A percentile compares a stretch with the other conserved stretches of the same genome.
Conservation (phyloP, 2,113 vertebrate species). For the Mungos mungo region DNA sequence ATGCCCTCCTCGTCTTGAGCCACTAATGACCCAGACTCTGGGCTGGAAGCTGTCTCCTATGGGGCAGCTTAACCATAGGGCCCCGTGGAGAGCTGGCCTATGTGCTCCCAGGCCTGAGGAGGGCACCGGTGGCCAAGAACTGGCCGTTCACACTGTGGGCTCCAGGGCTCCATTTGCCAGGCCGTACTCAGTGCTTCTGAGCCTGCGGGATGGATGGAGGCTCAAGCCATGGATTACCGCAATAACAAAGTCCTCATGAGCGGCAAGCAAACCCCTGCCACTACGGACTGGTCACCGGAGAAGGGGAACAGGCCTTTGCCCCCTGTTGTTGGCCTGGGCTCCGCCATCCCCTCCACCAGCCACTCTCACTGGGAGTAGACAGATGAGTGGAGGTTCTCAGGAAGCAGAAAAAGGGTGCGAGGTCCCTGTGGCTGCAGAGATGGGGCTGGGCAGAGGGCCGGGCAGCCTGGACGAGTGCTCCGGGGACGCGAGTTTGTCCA, state of each 20-base stretch:
- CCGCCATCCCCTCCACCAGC: not conserved
- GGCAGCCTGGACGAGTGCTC: not conserved
- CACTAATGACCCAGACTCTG: not conserved
- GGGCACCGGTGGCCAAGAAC: no score
- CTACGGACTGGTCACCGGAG: not conserved
- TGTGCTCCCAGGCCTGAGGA: not conserved
- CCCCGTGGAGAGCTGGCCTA: not conserved
- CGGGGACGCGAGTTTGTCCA: not conserved
- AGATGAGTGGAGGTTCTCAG: not conserved
- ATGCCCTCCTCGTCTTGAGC: not conserved
- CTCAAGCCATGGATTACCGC: not conserved
- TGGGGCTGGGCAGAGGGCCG: not conserved
- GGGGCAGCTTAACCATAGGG: not conserved
- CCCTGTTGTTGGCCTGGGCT: not conserved
- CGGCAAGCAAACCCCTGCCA: accelerated
- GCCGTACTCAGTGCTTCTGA: not conserved
- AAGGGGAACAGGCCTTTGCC: not conserved
- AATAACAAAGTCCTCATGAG: not conserved
- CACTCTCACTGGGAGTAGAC: not conserved
- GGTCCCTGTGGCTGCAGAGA: not conserved
- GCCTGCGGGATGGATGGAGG: not conserved
- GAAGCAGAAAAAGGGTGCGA: not conserved
- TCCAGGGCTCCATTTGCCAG: not conserved
- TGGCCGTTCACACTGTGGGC: accelerated
- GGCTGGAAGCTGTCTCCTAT: not conserved